Evolutionary conservation across 2,888 invertebrate genomes (phyloP), one percentile per base, ranked within the genome.

Genomic region (Cosmopolites sordidus): DNA sequence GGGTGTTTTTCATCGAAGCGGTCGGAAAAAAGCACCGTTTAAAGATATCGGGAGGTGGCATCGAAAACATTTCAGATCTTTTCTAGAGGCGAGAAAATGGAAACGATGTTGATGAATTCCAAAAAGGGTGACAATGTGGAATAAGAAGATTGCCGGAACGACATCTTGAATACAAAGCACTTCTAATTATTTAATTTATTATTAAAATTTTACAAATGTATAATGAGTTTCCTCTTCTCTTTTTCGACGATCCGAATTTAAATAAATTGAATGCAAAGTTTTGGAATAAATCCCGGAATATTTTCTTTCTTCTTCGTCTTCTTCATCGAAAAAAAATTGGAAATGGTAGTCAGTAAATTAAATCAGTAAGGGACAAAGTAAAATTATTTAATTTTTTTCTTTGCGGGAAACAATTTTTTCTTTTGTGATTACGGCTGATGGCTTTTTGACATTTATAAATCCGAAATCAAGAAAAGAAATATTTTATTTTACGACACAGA

Each of bases 91-190:
- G 47, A 41, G 46, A 51, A 41, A 45, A 45, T 41, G 46, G 44
- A 18, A 45, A 46, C 37, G 51, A 42, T 42, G 51, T 47, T 51
- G 51, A 51, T 42, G 41, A 47, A 51, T 51, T 51, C 38, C 42
- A 51, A 51, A 51, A 51, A 51, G 42, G 51, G 51, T 46, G 51
- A 51, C 43, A 51, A 47, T 51, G 51, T 51, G 51, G 42, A 51
- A 51, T 51, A 46, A 47, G 47, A 51, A 47, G 43, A 51, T 51
- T 47, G 51, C 42, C 40, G 33, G 27, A 15, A 44, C 46, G 43
- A 37, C 33, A 22, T 41, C 42, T 47, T 47, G 47, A 51, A 51
- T 51, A 51, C 43, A 51, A 51, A 51, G 43, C 37, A 33, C 38
- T 43, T 16, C 38, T 51, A 51, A 51, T 51, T 51, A 51, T 46